These are phyloP conservation scores for Temnothorax longispinosus DNA, from an alignment of 1,140 invertebrate species.

Conservation along the genomic window DNA sequence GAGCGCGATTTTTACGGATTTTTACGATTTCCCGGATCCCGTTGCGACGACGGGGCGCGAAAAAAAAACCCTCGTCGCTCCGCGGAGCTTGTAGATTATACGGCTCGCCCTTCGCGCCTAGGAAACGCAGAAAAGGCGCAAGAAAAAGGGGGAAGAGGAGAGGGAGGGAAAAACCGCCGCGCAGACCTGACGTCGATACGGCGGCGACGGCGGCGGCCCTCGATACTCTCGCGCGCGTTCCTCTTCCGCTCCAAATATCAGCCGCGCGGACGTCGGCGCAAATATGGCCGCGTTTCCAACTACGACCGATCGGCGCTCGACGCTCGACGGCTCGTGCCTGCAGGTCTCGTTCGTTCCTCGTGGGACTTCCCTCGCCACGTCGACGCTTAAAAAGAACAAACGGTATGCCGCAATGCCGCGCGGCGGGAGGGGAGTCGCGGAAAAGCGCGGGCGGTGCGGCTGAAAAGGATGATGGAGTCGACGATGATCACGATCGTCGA, in stretches of 20 bases:
- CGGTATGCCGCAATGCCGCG: too few species aligned
- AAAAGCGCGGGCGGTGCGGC: neutral
- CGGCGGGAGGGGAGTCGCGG: neutral
- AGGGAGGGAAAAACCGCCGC: neutral
- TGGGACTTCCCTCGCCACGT: neutral
- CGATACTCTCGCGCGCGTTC: neutral
- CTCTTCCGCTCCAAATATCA: constrained; percentile 25
- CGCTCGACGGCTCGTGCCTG: too few species aligned
- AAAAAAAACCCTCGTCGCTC: neutral
- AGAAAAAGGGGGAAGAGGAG: neutral
- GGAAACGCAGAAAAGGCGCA: neutral
- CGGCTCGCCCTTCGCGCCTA: neutral
- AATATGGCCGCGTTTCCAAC: constrained; percentile 1
- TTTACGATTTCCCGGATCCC: neutral
- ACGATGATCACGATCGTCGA: neutral
- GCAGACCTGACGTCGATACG: neutral
- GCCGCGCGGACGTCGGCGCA: neutral
- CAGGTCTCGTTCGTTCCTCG: too few species aligned
- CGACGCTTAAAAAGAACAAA: too few species aligned
- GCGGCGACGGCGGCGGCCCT: neutral
- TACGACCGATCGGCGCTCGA: neutral
- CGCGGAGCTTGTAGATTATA: too few species aligned
- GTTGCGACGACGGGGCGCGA: too few species aligned
- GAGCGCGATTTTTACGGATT: neutral
- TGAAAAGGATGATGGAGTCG: neutral